Evolutionary conservation across 2,113 vertebrate genomes (phyloP), one percentile per base, ranked within the genome.

Genomic region (Sturnira hondurensis): DNA sequence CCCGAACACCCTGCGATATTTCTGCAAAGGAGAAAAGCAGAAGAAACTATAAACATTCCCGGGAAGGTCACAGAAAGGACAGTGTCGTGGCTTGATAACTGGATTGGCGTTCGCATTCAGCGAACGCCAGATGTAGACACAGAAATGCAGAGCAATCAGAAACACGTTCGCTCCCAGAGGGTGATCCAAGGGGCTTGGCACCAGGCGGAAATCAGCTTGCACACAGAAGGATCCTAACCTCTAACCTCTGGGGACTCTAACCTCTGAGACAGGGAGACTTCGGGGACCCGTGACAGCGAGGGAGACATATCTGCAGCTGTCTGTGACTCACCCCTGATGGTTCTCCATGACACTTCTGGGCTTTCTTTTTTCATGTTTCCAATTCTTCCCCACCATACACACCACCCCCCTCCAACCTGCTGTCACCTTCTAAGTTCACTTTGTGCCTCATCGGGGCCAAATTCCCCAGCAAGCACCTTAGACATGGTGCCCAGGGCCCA

Each of bases 111-210:
- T 67, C 70, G 61, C 70, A 50, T 28, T 71, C 65, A 31, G 3
- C 7, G 45, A 58, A 54, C 14, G 86, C 68, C 13, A 14, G 81
- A 19, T 71, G 26, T 61, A 78, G 77, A 82, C 54, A 38, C 14
- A 74, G 36, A 63, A 82, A 68, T 50, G 71, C 41, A n/a, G 78
- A 91, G 83, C 83, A 82, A 91, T 91, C 93, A 93, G 47, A 91
- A 89, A 80, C 91, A 80, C 45, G 41, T 52, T 86, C 58, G 45
- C 80, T 91, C 33, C 50, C 80, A 68, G 54, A 68, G 87, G 81
- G 56, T 19, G 47, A 52, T 80, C 63, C 7, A 5, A 1, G 20
- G 82, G 68, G 83, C 50, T 86, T 84, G 45, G 33, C 38, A 74
- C 58, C 58, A 61, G 80, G 84, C 58, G 16, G 24, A 85, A 68